Conservation (phyloP, 2,113 vertebrate species). For the Dipodomys spectabilis region DNA sequence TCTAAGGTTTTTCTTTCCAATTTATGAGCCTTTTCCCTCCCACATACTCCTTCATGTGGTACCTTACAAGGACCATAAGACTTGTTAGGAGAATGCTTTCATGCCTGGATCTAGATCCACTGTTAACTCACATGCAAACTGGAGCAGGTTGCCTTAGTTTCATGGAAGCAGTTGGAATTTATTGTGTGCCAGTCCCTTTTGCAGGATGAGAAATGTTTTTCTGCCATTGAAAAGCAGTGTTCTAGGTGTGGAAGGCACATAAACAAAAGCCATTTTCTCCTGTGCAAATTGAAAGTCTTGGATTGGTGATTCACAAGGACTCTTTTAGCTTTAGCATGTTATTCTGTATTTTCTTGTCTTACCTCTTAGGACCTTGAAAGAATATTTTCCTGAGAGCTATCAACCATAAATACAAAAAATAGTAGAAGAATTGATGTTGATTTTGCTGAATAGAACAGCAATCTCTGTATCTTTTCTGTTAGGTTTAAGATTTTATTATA, state of each 20-base stretch:
- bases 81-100: not conserved
- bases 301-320: not conserved
- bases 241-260: not conserved
- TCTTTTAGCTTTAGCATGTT: not conserved
- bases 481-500: conserved; percentile 27
- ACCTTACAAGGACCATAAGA: not conserved
- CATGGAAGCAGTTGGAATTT: not conserved
- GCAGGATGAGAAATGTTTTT: not conserved
- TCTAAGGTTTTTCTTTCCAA: not conserved
- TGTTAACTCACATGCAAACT: not conserved
- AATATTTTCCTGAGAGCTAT: conserved; percentile 2
- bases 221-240: not conserved
- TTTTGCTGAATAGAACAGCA: not conserved
- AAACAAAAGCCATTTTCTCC: not conserved
- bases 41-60: not conserved
- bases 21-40: not conserved
- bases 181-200: not conserved
- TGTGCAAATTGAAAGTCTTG: not conserved
- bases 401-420: not conserved
- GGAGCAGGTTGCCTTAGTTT: not conserved
- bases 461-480: not conserved
- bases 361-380: not conserved
- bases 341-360: not conserved
- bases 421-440: not conserved
- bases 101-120: not conserved